phyloP scores from a whole-genome alignment of 2,113 vertebrate species.

The Tylochromis polylepis region DNA sequence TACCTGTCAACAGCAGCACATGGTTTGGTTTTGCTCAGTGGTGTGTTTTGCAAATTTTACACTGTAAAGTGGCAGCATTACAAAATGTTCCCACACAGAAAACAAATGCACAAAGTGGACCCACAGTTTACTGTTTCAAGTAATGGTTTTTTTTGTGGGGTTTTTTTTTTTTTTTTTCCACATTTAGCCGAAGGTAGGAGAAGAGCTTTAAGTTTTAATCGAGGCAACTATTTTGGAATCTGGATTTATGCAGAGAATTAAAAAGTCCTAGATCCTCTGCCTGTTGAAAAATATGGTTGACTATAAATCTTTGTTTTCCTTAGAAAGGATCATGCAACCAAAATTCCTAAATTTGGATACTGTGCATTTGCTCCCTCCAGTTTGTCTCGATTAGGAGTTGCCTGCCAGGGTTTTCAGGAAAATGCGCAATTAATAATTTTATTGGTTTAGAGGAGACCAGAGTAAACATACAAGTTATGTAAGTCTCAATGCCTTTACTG shows the following conservation, averaged over 20 bases:
- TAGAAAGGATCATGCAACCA: background rate
- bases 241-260: background rate
- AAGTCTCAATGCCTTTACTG: background rate
- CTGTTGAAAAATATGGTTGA: background rate
- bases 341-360: background rate
- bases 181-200: background rate
- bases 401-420: background rate
- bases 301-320: background rate
- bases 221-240: background rate
- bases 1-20: background rate
- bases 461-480: background rate
- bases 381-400: background rate
- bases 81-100: background rate
- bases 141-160: background rate
- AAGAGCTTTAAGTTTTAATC: background rate
- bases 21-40: background rate
- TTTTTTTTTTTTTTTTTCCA: background rate
- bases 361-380: background rate
- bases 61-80: background rate
- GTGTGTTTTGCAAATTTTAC: background rate
- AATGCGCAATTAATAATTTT: background rate
- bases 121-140: background rate
- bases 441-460: background rate
- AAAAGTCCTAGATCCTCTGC: background rate
- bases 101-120: background rate